Evolutionary conservation across 2,113 vertebrate genomes (phyloP).

Genomic region (Scatophagus argus): DNA sequence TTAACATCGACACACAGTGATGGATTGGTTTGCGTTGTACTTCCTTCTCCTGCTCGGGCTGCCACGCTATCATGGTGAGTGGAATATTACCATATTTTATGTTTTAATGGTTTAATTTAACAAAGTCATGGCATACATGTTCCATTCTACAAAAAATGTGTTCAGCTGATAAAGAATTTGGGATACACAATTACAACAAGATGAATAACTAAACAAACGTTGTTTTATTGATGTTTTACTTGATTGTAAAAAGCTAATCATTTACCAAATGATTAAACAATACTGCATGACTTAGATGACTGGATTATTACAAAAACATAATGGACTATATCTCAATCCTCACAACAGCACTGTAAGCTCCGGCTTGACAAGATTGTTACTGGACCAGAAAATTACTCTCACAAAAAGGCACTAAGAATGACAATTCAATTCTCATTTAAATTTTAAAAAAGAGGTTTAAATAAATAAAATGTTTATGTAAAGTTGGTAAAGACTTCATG

Average conservation of each 20-base stretch:
- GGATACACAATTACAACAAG: background rate
- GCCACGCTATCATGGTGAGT: conserved; percentile 55
- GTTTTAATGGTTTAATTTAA: background rate
- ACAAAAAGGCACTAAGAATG: background rate
- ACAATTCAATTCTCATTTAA: background rate
- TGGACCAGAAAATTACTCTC: background rate
- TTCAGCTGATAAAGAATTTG: background rate
- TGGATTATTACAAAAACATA: background rate
- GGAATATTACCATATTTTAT: background rate
- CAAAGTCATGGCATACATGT: background rate
- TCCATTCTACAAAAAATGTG: too few relatives aligned
- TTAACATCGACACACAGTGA: conserved; percentile 13
- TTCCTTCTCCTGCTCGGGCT: conserved; percentile 24
- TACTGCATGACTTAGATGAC: background rate
- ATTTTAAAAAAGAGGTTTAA: background rate
- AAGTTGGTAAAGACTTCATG: too few relatives aligned
- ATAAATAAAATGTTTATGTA: background rate
- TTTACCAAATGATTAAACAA: background rate
- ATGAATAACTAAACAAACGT: background rate
- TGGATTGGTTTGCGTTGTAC: conserved; percentile 29
- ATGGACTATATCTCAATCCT: background rate
- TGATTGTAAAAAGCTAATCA: background rate
- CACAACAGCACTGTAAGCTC: background rate
- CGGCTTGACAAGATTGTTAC: background rate
- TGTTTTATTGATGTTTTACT: background rate